Conservation (phyloP, 2,113 vertebrate genomes). For the Tretioscincus oriximinensis region DNA sequence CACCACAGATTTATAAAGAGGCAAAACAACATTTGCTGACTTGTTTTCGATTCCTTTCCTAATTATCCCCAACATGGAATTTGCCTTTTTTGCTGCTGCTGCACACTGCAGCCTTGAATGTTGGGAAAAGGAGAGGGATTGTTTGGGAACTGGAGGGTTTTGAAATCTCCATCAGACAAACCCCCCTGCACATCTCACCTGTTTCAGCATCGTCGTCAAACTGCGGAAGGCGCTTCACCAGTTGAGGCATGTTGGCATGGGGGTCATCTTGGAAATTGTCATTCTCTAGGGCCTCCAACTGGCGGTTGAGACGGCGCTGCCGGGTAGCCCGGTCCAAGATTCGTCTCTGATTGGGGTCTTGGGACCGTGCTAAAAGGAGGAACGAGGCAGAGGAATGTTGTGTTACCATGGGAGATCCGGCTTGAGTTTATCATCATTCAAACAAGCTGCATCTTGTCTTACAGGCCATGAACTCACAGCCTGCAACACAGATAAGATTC, state of each 20-base stretch:
- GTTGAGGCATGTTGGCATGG: slow-evolving; percentile 80
- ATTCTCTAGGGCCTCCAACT: slow-evolving; percentile 89
- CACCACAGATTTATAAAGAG: too few species aligned
- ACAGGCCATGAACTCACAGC: neutral
- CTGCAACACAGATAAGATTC: neutral
- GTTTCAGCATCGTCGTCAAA: slow-evolving; percentile 87
- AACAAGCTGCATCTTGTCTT: neutral
- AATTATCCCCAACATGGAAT: too few species aligned
- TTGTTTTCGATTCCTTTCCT: too few species aligned
- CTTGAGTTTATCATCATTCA: too few species aligned
- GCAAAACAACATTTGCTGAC: too few species aligned
- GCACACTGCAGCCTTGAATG: too few species aligned
- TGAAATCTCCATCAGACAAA: neutral
- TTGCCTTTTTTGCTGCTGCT: too few species aligned
- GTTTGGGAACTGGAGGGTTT: neutral
- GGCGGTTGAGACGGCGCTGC: slow-evolving; percentile 79
- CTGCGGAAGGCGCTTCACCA: slow-evolving; percentile 82
- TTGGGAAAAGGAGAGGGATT: neutral
- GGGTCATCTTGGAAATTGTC: slow-evolving; percentile 94
- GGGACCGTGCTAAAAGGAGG: slow-evolving; percentile 69
- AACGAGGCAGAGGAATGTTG: neutral
- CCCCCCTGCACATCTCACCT: slow-evolving; percentile 44
- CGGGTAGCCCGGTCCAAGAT: slow-evolving; percentile 85
- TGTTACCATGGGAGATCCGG: neutral
- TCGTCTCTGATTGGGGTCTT: slow-evolving; percentile 82